Conservation (phyloP, 2,797 vertebrate species). For the Alca torda region DNA sequence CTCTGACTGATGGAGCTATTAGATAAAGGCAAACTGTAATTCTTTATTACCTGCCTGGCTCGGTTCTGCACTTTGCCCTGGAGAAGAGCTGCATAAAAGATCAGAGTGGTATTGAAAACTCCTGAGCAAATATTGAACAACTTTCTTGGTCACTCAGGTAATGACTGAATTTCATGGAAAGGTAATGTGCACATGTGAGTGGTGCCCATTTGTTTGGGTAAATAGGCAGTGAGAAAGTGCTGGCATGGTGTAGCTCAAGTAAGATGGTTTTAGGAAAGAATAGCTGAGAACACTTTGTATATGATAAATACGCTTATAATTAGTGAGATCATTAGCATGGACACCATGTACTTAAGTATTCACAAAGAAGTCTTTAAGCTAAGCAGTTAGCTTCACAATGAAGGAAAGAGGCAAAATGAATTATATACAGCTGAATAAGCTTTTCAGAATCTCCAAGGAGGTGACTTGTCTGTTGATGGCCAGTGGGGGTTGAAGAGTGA, state of each 20-base stretch:
- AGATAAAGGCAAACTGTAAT: constrained; percentile 78
- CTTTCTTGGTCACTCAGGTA: constrained; percentile 62
- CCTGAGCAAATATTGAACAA: constrained; percentile 79
- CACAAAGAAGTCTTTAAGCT: constrained; percentile 78
- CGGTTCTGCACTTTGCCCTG: constrained; percentile 75
- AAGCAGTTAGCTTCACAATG: constrained; percentile 74
- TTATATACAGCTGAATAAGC: constrained; percentile 82
- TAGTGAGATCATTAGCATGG: constrained; percentile 80
- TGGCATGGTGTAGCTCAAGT: constrained; percentile 48
- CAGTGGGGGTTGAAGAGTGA: constrained; percentile 76
- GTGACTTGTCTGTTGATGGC: constrained; percentile 80
- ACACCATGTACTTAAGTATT: constrained; percentile 75
- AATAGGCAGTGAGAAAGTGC: constrained; percentile 42
- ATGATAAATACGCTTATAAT: constrained; percentile 81
- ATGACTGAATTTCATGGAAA: constrained; percentile 2
- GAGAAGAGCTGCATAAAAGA: constrained; percentile 76
- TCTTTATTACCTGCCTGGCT: constrained; percentile 76
- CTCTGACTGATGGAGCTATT: constrained; percentile 77
- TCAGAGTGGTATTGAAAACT: constrained; percentile 79
- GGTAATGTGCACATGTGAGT: neutral
- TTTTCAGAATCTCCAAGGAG: constrained; percentile 81
- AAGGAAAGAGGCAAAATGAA: constrained; percentile 74
- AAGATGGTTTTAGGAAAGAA: constrained; percentile 65
- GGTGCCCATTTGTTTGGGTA: constrained; percentile 34
- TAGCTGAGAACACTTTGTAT: constrained; percentile 53